A percentile compares a stretch with the other conserved stretches of the same genome.
Conservation (phyloP, 2,797 vertebrate genomes). For the Ficedula albicollis region DNA sequence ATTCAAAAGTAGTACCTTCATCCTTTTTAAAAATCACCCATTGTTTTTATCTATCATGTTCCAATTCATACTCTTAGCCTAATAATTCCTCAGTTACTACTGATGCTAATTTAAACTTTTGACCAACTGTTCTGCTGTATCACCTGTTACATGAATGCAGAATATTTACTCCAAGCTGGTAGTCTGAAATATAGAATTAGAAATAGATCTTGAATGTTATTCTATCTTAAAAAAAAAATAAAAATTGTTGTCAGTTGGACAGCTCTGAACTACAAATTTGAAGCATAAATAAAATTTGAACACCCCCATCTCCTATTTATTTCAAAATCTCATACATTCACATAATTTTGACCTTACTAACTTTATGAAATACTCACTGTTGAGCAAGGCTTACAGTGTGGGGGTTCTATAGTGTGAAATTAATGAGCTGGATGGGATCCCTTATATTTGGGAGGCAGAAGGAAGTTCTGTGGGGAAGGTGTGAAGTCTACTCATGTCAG, state of each 20-base stretch:
- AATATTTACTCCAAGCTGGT: background rate
- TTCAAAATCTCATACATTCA: constrained; percentile 1
- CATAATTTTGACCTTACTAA: constrained; percentile 19
- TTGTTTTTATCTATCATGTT: background rate
- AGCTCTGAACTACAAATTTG: constrained; percentile 6
- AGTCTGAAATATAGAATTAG: background rate
- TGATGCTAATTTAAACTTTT: constrained; percentile 25
- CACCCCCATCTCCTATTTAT: constrained; percentile 25
- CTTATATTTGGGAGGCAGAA: constrained; percentile 44
- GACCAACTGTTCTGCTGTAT: background rate
- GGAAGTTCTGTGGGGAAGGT: constrained; percentile 50
- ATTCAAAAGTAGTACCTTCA: background rate
- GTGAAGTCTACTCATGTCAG: constrained; percentile 52
- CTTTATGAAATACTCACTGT: constrained; percentile 12
- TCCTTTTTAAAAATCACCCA: background rate
- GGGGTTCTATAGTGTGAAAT: constrained; percentile 33
- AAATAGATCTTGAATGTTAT: background rate
- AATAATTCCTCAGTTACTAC: background rate
- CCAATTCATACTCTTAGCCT: background rate
- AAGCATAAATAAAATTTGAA: constrained; percentile 45
- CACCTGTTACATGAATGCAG: background rate
- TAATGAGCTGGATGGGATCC: constrained; percentile 53
- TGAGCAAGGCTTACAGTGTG: background rate
- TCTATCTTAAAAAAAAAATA: background rate
- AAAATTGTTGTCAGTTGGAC: background rate